Evolutionary conservation across 2,888 invertebrate genomes (phyloP).

Genomic region (Drosophila bunnanda): DNA sequence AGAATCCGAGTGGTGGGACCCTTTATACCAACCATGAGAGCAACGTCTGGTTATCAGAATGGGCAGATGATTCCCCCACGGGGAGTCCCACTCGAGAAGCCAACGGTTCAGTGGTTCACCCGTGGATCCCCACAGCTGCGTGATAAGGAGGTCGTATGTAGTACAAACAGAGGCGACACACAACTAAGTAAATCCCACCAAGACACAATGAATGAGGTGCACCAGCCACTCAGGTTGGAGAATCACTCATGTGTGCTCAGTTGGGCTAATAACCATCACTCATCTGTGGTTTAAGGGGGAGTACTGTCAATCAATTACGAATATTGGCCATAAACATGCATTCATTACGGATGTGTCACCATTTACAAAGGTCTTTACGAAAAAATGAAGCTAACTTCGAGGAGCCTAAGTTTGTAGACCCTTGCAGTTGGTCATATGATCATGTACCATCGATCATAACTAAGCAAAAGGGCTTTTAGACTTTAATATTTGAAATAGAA

Average conservation of each 20-base stretch:
- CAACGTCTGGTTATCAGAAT: conserved; percentile 25
- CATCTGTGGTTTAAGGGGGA: background rate
- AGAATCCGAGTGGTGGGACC: background rate
- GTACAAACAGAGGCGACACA: background rate
- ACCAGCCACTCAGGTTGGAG: background rate
- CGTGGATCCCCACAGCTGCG: conserved; percentile 54
- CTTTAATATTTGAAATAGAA: too few species aligned
- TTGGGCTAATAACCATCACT: background rate
- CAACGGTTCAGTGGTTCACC: conserved; percentile 21
- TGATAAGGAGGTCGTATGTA: conserved; percentile 35
- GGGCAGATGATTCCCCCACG: conserved; percentile 30
- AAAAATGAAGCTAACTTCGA: too few species aligned
- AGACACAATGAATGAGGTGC: conserved; percentile 23
- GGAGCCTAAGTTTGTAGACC: too few species aligned
- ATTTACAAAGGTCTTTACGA: too few species aligned
- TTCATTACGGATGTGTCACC: background rate
- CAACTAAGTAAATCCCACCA: conserved; percentile 21
- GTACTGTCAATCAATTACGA: background rate
- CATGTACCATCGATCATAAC: too few species aligned
- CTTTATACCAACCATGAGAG: conserved; percentile 27
- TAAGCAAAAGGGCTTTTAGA: too few species aligned
- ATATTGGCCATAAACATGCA: background rate
- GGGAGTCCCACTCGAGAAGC: conserved; percentile 41
- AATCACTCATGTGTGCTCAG: conserved; percentile 13
- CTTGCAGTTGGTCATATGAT: too few species aligned